phyloP scores from a whole-genome alignment of 2,888 invertebrate species.

The Heteropelma amictum region DNA sequence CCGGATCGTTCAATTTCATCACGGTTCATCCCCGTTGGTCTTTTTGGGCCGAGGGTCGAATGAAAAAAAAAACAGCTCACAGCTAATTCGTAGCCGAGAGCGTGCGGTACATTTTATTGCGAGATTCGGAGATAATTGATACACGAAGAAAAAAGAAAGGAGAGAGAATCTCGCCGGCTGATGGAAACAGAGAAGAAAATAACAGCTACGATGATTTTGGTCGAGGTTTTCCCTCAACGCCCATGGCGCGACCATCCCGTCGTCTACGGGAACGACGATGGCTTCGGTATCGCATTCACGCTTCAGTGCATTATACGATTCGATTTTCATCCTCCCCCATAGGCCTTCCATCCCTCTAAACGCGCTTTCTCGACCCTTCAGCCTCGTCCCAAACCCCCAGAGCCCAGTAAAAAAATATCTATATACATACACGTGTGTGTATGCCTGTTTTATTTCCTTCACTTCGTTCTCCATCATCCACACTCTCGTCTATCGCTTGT shows the following conservation, averaged over 20 bases:
- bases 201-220: slow-evolving; percentile 49
- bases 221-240: slow-evolving; percentile 51
- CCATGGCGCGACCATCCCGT: slow-evolving; percentile 10
- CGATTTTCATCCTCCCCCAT: slow-evolving; percentile 44
- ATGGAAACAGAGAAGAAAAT: not conserved
- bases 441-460: slow-evolving; percentile 39
- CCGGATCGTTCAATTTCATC: not conserved
- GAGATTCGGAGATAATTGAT: slow-evolving; percentile 68
- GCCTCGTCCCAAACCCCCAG: not conserved
- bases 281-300: slow-evolving; percentile 75
- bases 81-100: not conserved
- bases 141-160: slow-evolving; percentile 61
- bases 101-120: slow-evolving; percentile 44
- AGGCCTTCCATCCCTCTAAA: slow-evolving; percentile 40
- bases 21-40: too few species aligned
- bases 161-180: slow-evolving; percentile 42
- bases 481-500: slow-evolving; percentile 52
- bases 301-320: slow-evolving; percentile 66
- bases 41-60: not conserved
- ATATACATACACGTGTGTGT: not conserved
- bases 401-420: slow-evolving; percentile 39
- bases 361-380: slow-evolving; percentile 23
- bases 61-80: not conserved
- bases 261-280: slow-evolving; percentile 61
- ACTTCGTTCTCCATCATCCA: slow-evolving; percentile 48